phyloP scores from a whole-genome alignment of 2,888 invertebrate genomes.

The Athripsodes cinereus region DNA sequence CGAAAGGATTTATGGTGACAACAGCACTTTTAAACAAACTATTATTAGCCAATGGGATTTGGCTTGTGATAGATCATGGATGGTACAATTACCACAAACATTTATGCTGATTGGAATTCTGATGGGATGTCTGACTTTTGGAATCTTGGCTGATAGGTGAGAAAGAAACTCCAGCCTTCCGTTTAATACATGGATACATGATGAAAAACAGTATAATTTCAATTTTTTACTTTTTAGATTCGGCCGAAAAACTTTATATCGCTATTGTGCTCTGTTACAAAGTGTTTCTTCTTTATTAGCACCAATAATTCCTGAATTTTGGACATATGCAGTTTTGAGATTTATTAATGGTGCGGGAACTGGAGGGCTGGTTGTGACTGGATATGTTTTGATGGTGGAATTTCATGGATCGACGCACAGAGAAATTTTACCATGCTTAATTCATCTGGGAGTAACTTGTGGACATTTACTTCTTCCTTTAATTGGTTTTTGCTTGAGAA shows the following conservation, averaged over 20 bases:
- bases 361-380: slow-evolving; percentile 74
- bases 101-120: slow-evolving; percentile 70
- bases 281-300: slow-evolving; percentile 60
- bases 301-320: slow-evolving; percentile 56
- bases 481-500: slow-evolving; percentile 47
- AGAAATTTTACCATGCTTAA: slow-evolving; percentile 53
- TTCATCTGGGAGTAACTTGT: slow-evolving; percentile 64
- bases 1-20: slow-evolving; percentile 55
- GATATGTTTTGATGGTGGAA: slow-evolving; percentile 60
- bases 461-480: slow-evolving; percentile 54
- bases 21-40: slow-evolving; percentile 59
- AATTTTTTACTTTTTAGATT: too few species aligned
- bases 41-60: slow-evolving; percentile 71
- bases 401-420: slow-evolving; percentile 54
- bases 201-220: too few species aligned
- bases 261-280: slow-evolving; percentile 66
- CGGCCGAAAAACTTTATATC: slow-evolving; percentile 67
- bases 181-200: too few species aligned
- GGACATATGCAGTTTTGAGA: slow-evolving; percentile 59
- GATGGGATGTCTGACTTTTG: slow-evolving; percentile 66
- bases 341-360: slow-evolving; percentile 68
- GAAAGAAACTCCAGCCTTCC: too few species aligned
- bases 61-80: slow-evolving; percentile 58
- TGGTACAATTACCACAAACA: slow-evolving; percentile 65
- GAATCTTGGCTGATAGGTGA: slow-evolving; percentile 69